Evolutionary conservation across 2,113 vertebrate species (phyloP), one percentile per base, ranked within the genome.

Genomic region (Mesembrinibis cayennensis): DNA sequence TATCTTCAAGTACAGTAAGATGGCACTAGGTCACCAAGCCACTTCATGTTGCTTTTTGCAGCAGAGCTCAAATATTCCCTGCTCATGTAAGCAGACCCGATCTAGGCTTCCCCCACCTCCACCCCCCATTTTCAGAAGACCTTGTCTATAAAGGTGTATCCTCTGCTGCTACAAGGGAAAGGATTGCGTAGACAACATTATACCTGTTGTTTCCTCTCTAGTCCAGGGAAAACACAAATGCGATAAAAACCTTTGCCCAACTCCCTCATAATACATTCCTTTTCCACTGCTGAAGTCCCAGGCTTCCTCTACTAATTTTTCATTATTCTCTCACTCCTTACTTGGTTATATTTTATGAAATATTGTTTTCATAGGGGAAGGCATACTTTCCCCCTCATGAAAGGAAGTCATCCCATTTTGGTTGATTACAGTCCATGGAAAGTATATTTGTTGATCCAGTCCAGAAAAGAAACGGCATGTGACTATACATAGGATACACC

Each of bases 41-140:
- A 18, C 30, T 81, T 86, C 7, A 19, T 9, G 23, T 44, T 89
- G 16, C 58, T 84, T 65, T 88, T 25, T 83, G 8, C 30, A 66
- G n/a, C 25, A 73, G 71, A 79, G 49, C 53, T 92, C 16, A 66
- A 36, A 45, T 83, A 62, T 25, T 84, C 13, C 5, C 34, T 47
- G 4, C 53, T 69, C 18, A 3, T 7, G 8, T 23, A 36, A 44
- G 23, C 26, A 92, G 25, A 44, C 7, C 6, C 0, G 0, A n/a
- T 30, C 25, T 23, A 58, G 36, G 32, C 10, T 38, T 55, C 25
- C 8, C 14, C 26, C 14, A 22, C 23, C 6, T 36, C 12, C 30
- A 45, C 1, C 0, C 0, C 3, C 6, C 13, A 30, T 52, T 61
- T 91, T 38, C 36, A 87, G 47, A 87, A 72, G 49, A 66, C 5